These are phyloP conservation scores for Channallabes apus DNA, from an alignment of 2,797 vertebrate species.

Conservation along the genomic window DNA sequence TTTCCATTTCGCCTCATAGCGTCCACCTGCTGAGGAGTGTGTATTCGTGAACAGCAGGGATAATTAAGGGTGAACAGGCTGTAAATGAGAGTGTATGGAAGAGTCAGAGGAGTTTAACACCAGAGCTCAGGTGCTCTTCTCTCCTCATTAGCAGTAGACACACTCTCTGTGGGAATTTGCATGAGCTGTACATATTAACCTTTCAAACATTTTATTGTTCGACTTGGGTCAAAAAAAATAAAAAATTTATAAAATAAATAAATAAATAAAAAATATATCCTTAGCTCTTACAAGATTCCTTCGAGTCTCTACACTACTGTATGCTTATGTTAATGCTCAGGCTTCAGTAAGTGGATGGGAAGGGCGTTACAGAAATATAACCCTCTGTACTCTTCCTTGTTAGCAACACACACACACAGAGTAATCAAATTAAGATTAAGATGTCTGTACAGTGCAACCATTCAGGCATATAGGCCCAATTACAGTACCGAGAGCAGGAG, in stretches of 20 bases:
- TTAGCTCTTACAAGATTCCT: neutral
- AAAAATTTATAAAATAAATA: neutral
- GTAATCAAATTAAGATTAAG: constrained; percentile 32
- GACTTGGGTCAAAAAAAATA: neutral
- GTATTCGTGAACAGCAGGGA: constrained; percentile 12
- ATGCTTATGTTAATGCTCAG: neutral
- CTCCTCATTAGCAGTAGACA: constrained; percentile 1
- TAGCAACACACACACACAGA: neutral
- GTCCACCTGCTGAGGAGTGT: neutral
- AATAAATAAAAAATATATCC: neutral
- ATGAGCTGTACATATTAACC: constrained; percentile 11
- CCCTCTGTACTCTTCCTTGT: neutral
- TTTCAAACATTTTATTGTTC: neutral
- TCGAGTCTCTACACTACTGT: too few relatives aligned
- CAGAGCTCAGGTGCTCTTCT: neutral
- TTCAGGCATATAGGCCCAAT: constrained; percentile 24
- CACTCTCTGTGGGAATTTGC: neutral
- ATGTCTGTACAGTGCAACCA: neutral
- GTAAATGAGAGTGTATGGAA: constrained; percentile 6
- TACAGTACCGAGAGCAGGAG: constrained; percentile 17
- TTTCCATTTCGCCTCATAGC: neutral
- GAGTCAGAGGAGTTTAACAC: neutral
- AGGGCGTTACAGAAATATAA: neutral
- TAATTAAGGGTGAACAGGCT: constrained; percentile 22
- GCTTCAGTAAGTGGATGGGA: neutral